Base-by-base conservation (phyloP, 2,888 invertebrate species). In the Cryptocephalus primarius region DNA sequence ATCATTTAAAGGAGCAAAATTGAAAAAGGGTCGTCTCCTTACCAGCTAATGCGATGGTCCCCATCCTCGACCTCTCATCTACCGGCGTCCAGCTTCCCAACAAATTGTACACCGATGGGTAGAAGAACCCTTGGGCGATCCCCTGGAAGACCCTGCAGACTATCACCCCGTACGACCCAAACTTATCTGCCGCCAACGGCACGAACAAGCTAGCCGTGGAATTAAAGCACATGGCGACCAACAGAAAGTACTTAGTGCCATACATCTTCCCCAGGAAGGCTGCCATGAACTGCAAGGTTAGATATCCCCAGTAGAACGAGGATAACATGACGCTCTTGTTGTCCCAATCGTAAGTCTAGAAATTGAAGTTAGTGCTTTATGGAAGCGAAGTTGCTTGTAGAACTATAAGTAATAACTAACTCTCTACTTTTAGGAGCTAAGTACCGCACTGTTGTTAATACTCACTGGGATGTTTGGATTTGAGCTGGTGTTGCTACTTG, bases 281-380 rank as follows among this genome's bases (percentile, higher is more conserved):
- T 0, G 79, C 79, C 0, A 83, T 83, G 1, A 87, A 68, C 66
- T 88, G 88, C n/a, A 83, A 78, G 2, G 82, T 52, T 1, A 84
- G 75, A 62, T 88, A 88, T 4, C 87, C 88, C 84, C 85, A 84
- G 66, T 85, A 86, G 66, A 87, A 88, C 0, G 86, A 83, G 8
- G 85, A 85, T 8, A 85, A 67, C 32, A 86, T 74, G 44, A 79
- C 60, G 8, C 75, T 74, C 3, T 68, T 60, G 45, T 54, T 51
- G 32, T 33, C 44, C 57, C 57, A 57, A 40, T 53, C 42, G 32
- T 22, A 22, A 22, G 22, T 22, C 22, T 22, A 6, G 22, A 22
- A 22, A 22, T 22, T 2, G 6, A 22, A 22, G 22, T n/a, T n/a
- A n/a, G n/a, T n/a, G n/a, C n/a, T n/a, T n/a, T n/a, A n/a, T n/a